These are phyloP conservation scores for Microctenopoma lineatum DNA, from an alignment of 2,797 vertebrate species.

Conservation along the genomic window DNA sequence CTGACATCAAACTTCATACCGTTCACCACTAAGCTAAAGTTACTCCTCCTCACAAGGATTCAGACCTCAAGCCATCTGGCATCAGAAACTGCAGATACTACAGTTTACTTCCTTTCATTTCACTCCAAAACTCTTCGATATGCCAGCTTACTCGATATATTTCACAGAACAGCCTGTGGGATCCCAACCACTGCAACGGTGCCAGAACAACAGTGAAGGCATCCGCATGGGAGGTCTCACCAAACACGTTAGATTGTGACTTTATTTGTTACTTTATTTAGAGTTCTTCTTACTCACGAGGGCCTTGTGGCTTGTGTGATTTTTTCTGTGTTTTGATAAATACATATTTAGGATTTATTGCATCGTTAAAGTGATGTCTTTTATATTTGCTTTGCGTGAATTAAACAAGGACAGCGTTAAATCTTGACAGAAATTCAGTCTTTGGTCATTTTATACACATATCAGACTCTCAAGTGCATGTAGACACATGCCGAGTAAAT, in stretches of 20 bases:
- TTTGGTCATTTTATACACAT: too few species aligned
- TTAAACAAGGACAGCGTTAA: not conserved
- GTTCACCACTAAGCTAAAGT: conserved; percentile 33
- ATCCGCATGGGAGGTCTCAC: conserved; percentile 29
- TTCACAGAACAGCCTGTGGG: conserved; percentile 67
- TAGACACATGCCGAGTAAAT: too few species aligned
- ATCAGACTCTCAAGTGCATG: too few species aligned
- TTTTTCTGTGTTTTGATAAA: not conserved
- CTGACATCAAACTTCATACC: conserved; percentile 47
- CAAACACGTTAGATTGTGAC: conserved; percentile 31
- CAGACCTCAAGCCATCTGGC: conserved; percentile 69
- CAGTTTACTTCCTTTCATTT: conserved; percentile 66
- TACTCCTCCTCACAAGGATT: conserved; percentile 46
- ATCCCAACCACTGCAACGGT: conserved; percentile 42
- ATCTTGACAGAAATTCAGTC: too few species aligned
- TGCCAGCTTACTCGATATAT: conserved; percentile 66
- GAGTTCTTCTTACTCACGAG: not conserved
- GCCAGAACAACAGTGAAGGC: conserved; percentile 46
- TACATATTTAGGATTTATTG: not conserved
- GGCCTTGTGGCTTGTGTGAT: not conserved
- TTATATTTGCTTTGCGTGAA: not conserved
- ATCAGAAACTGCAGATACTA: conserved; percentile 52
- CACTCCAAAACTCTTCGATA: conserved; percentile 68
- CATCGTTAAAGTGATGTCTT: not conserved
- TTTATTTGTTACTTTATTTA: conserved; percentile 23